Percentiles rank a stretch among this genome's conserved stretches.
Conservation (phyloP, 2,888 invertebrate genomes). For the Spodoptera exigua region DNA sequence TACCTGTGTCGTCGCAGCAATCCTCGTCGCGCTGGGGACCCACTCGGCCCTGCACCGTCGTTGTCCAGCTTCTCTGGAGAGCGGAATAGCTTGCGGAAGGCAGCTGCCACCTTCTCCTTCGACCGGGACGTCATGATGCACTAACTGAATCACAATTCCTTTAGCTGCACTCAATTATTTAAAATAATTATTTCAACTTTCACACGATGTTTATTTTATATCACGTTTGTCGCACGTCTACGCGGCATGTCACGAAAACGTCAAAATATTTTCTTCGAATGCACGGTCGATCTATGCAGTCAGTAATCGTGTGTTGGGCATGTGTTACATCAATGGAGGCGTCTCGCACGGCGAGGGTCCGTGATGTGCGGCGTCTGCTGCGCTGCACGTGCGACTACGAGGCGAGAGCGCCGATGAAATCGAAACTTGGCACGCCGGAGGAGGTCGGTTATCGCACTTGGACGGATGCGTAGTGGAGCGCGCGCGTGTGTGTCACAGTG, state of each 20-base stretch:
- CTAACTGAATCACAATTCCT: constrained; percentile 69
- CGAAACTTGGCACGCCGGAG: constrained; percentile 79
- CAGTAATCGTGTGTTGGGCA: constrained; percentile 52
- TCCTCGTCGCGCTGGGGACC: constrained; percentile 90
- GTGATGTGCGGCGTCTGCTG: constrained; percentile 64
- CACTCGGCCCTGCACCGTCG: constrained; percentile 90
- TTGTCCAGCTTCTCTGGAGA: constrained; percentile 92
- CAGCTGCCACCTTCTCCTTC: constrained; percentile 94
- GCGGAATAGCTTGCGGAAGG: constrained; percentile 93
- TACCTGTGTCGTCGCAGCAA: constrained; percentile 86
- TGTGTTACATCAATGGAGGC: constrained; percentile 67
- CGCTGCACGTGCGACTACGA: constrained; percentile 79
- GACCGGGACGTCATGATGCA: constrained; percentile 93
- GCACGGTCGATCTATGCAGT: constrained; percentile 52
- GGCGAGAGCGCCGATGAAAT: constrained; percentile 79
- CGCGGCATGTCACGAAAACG: constrained; percentile 73
- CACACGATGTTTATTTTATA: constrained; percentile 65
- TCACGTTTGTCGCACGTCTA: constrained; percentile 64
- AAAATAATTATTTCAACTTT: constrained; percentile 61
- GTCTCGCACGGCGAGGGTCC: constrained; percentile 70
- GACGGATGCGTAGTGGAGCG: constrained; percentile 66
- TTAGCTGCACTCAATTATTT: constrained; percentile 67
- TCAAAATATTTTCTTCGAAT: constrained; percentile 70
- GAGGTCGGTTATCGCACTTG: constrained; percentile 81
- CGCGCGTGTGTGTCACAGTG: constrained; percentile 73